A percentile compares a stretch with the other conserved stretches of the same genome.
phyloP scores from a whole-genome alignment of 2,888 invertebrate species.

The Sphinx pinastri region DNA sequence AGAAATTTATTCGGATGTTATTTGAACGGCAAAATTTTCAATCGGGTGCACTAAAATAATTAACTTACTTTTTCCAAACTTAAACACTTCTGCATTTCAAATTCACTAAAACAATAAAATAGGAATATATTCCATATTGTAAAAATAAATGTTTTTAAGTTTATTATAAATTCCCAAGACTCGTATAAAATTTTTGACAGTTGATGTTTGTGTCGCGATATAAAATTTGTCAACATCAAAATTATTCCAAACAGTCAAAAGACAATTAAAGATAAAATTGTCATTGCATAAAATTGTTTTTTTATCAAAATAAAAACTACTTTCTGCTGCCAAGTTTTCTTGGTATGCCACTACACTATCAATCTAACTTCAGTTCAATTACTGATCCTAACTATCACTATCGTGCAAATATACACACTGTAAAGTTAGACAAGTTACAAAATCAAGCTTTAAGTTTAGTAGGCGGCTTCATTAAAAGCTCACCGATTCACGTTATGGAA shows the following conservation, averaged over 20 bases:
- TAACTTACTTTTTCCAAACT: conserved; percentile 69
- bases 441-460: too few relatives aligned
- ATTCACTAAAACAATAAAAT: conserved; percentile 63
- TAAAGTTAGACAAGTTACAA: too few relatives aligned
- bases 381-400: too few relatives aligned
- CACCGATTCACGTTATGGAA: too few relatives aligned
- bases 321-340: too few relatives aligned
- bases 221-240: conserved; percentile 59
- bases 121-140: conserved; percentile 68
- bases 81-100: conserved; percentile 75
- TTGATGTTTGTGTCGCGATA: conserved; percentile 57
- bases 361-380: too few relatives aligned
- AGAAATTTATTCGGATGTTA: too few relatives aligned
- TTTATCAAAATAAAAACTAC: too few relatives aligned
- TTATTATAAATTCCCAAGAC: conserved; percentile 58
- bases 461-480: too few relatives aligned
- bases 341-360: too few relatives aligned
- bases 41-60: background rate
- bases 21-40: too few relatives aligned
- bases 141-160: conserved; percentile 60
- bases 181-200: conserved; percentile 70
- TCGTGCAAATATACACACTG: too few relatives aligned
- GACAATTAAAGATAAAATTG: conserved; percentile 33
- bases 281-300: background rate
- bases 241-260: conserved; percentile 60